phyloP scores from a whole-genome alignment of 2,888 invertebrate genomes.

The Dinocampus coccinellae region DNA sequence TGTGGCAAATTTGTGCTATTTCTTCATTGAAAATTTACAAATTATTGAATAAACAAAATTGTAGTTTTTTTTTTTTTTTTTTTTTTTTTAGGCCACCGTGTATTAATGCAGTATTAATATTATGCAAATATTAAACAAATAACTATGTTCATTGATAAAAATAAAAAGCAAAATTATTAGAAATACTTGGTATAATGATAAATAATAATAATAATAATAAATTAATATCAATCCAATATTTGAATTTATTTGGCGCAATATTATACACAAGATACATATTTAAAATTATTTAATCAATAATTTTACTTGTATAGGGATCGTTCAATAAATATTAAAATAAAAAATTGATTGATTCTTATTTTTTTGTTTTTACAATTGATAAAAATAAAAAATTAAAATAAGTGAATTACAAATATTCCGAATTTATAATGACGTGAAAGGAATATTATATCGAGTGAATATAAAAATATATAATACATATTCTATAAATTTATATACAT shows the following conservation, averaged over 20 bases:
- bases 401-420: not conserved
- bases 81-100: no score
- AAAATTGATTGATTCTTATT: not conserved
- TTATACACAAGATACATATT: constrained; percentile 11
- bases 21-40: no score
- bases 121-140: constrained; percentile 10
- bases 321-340: constrained; percentile 19
- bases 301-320: not conserved
- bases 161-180: not conserved
- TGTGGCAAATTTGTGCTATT: no score
- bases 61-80: no score
- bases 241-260: constrained; percentile 24
- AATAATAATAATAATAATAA: not conserved
- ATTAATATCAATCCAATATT: not conserved
- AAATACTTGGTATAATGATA: not conserved
- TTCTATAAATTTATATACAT: constrained; percentile 21
- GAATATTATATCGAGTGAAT: not conserved
- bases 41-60: no score
- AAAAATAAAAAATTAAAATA: not conserved
- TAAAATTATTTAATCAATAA: not conserved
- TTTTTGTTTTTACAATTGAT: not conserved
- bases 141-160: not conserved
- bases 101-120: constrained; percentile 36
- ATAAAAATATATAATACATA: constrained; percentile 13
- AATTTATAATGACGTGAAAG: not conserved